Evolutionary conservation across 2,888 invertebrate species (phyloP).

Genomic region (Macrophya annulata): DNA sequence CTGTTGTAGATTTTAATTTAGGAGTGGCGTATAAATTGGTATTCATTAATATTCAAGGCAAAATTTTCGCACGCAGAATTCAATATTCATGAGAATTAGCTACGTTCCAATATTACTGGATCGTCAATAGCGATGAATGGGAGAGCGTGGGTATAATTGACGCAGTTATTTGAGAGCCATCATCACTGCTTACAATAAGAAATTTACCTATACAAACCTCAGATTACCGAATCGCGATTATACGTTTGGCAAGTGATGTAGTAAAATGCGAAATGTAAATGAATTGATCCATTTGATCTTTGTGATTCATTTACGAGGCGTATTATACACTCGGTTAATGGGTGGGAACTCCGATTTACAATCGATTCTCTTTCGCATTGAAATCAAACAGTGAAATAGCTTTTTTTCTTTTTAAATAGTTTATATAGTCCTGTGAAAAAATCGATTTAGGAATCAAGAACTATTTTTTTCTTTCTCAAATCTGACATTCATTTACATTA

Average conservation of each 20-base stretch:
- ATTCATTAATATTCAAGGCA: not conserved
- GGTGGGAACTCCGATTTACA: conserved; percentile 3
- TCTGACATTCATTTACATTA: not conserved
- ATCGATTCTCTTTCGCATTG: conserved; percentile 16
- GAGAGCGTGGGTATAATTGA: not conserved
- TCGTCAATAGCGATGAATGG: not conserved
- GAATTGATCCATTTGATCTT: conserved; percentile 5
- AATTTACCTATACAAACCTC: not conserved
- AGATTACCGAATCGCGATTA: not conserved
- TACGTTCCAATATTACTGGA: not conserved
- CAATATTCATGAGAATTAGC: not conserved
- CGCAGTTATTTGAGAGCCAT: not conserved
- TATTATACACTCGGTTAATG: not conserved
- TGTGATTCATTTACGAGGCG: not conserved
- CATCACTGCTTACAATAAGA: conserved; percentile 1
- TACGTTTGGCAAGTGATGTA: not conserved
- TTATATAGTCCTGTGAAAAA: not conserved
- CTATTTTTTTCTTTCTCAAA: not conserved
- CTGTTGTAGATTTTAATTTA: not conserved
- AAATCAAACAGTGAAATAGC: not conserved
- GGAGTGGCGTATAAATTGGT: not conserved
- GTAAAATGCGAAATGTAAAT: conserved; percentile 1
- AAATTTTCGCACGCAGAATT: not conserved
- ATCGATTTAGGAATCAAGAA: not conserved
- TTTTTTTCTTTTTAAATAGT: not conserved